Evolutionary conservation across 1,140 invertebrate species (phyloP), one percentile per base, ranked within the genome.

Genomic region (Meloidogyne exigua): DNA sequence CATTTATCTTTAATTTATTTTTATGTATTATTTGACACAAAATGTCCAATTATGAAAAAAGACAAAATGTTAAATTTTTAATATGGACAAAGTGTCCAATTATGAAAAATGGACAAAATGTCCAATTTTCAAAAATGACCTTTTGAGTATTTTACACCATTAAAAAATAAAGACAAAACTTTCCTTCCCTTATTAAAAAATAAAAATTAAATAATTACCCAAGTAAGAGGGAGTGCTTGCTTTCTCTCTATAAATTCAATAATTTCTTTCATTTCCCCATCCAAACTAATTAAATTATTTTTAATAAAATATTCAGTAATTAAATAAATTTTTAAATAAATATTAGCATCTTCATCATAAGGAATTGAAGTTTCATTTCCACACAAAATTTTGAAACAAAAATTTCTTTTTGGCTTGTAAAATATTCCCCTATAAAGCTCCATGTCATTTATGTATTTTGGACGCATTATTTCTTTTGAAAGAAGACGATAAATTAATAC

Each of bases 241-340:
- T 57, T 57, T 57, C n/a, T 57, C 49, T 57, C 49, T n/a, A 57
- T 57, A 57, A 57, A 57, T n/a, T n/a, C 5, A 57, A 57, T 57
- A n/a, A 9, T 57, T n/a, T 57, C 49, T n/a, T 9, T n/a, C 49
- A 57, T 57, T n/a, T n/a, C 5, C 1, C 13, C 18, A 57, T 57
- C 49, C 9, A 57, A n/a, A 18, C 13, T n/a, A 2, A 9, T 57
- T n/a, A 57, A 57, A n/a, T 57, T n/a, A 7, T n/a, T n/a, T 57
- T 57, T 57, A n/a, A 57, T n/a, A n/a, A 57, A 21, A 57, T 57
- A 57, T 57, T 57, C 49, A n/a, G 18, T 57, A 15, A 57, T n/a
- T 18, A 18, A 57, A 57, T 57, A 57, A 0, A 57, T n/a, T 57
- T 57, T 57, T n/a, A 57, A n/a, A 57, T 57, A 57, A n/a, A n/a